These are phyloP conservation scores for Coracopsis vasa DNA, from an alignment of 2,113 vertebrate genomes.

Conservation along the genomic window DNA sequence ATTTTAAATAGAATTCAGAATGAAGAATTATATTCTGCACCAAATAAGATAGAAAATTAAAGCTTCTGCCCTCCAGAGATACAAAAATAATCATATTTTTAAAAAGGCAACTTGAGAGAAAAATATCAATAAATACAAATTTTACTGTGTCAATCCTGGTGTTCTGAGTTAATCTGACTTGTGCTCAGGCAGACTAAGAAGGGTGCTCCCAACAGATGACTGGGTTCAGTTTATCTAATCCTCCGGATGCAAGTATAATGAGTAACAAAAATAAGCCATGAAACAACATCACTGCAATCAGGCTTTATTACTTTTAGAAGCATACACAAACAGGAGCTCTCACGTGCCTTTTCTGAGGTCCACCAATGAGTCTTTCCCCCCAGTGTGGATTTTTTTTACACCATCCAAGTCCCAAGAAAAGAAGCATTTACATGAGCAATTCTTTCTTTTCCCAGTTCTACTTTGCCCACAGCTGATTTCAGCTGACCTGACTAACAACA, in stretches of 20 bases:
- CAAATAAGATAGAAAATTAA: not conserved
- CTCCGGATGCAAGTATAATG: not conserved
- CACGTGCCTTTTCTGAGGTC: not conserved
- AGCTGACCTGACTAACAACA: not conserved
- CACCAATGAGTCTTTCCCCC: not conserved
- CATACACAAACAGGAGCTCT: not conserved
- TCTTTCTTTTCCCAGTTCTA: not conserved
- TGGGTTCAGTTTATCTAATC: not conserved
- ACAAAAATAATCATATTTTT: not conserved
- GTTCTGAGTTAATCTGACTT: not conserved
- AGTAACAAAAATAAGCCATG: not conserved
- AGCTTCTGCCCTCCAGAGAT: not conserved
- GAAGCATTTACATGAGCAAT: not conserved
- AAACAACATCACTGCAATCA: not conserved
- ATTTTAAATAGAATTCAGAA: not conserved
- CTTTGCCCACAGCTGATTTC: not conserved
- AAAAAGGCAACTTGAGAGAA: not conserved
- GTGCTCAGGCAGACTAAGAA: not conserved
- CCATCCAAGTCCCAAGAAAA: not conserved
- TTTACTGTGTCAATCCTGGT: not conserved
- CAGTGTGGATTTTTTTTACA: not conserved
- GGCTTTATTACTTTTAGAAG: not conserved
- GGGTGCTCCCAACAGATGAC: not conserved
- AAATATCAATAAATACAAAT: not conserved
- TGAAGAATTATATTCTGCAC: not conserved